phyloP scores from a whole-genome alignment of 2,888 invertebrate genomes.

The Pelosia muscerda region DNA sequence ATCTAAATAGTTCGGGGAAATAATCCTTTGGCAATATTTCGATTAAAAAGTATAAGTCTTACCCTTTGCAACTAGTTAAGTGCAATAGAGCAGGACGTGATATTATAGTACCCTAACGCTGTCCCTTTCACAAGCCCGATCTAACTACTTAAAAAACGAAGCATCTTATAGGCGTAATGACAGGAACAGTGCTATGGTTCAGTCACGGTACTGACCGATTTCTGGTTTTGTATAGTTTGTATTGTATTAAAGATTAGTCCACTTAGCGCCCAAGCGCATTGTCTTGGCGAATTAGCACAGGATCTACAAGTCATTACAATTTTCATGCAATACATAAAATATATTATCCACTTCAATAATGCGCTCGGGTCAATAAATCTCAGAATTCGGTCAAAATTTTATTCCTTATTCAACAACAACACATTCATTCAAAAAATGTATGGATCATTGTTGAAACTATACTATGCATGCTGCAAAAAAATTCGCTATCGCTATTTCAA shows the following conservation, averaged over 20 bases:
- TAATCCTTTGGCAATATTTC: slow-evolving; percentile 18
- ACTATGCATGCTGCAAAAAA: slow-evolving; percentile 52
- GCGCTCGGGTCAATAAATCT: slow-evolving; percentile 32
- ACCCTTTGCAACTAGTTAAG: slow-evolving; percentile 13
- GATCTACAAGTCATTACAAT: background rate
- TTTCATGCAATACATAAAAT: background rate
- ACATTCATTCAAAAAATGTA: background rate
- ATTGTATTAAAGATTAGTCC: slow-evolving; percentile 39
- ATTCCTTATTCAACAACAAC: slow-evolving; percentile 43
- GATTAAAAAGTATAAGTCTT: slow-evolving; percentile 12
- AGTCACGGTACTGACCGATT: slow-evolving; percentile 35
- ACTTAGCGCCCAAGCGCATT: slow-evolving; percentile 30
- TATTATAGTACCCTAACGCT: slow-evolving; percentile 15
- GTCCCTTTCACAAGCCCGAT: slow-evolving; percentile 15
- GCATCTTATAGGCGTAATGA: background rate
- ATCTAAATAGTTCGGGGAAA: slow-evolving; percentile 20
- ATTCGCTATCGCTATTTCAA: slow-evolving; percentile 44
- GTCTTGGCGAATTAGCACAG: slow-evolving; percentile 3
- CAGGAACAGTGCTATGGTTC: slow-evolving; percentile 25
- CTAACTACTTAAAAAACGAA: background rate
- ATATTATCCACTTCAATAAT: slow-evolving; percentile 19
- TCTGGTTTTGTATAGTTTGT: slow-evolving; percentile 36
- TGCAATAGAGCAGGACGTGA: slow-evolving; percentile 17
- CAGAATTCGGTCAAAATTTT: slow-evolving; percentile 46
- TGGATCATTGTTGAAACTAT: slow-evolving; percentile 36